Base-by-base conservation (phyloP, 2,797 vertebrate species). In the Clarias pachynema region DNA sequence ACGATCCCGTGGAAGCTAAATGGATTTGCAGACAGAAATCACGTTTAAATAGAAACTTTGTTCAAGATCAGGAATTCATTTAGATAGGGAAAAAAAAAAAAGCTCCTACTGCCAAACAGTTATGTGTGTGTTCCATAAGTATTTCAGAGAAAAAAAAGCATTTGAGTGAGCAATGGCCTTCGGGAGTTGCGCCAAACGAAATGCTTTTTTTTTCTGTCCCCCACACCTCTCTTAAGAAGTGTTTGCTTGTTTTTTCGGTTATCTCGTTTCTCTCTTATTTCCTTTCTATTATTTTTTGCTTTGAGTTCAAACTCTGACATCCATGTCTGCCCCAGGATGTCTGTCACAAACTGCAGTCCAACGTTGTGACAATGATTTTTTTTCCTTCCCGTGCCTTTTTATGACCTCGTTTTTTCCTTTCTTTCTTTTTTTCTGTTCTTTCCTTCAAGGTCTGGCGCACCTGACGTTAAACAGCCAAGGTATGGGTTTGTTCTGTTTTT, bases 391-490 rank as follows among this genome's bases (percentile, higher is more conserved):
- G 94, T 91, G 94, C 94, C 93, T 87, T 88, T 80, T 88, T 88
- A 83, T 88, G 87, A 86, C 86, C 88, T 87, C 73, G 81, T 86
- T 95, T 94, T 92, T 95, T 94, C 91, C 93, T 94, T 93, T 94
- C 94, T 93, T 93, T 96, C 94, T 95, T 96, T 94, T 94, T 94
- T 95, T 97, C 94, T 96, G 94, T 95, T 96, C 91, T 91, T 94
- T 93, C 93, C 93, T 95, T 97, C 96, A 97, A 98, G 97, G 97
- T 98, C 97, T 97, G 95, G 97, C 97, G 96, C 97, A 98, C 95
- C 97, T 98, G 97, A 98, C 96, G 96, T 96, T 98, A 97, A 97
- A 96, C 97, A 97, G 96, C 97, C 97, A 98, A 98, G 97, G 97
- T 98, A 98, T 96, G 97, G 95, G 95, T 94, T 94, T 93, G 94